A percentile compares a stretch with the other conserved stretches of the same genome.
Evolutionary conservation across 2,888 invertebrate genomes (phyloP).

Genomic region (Phyllotreta striolata): DNA sequence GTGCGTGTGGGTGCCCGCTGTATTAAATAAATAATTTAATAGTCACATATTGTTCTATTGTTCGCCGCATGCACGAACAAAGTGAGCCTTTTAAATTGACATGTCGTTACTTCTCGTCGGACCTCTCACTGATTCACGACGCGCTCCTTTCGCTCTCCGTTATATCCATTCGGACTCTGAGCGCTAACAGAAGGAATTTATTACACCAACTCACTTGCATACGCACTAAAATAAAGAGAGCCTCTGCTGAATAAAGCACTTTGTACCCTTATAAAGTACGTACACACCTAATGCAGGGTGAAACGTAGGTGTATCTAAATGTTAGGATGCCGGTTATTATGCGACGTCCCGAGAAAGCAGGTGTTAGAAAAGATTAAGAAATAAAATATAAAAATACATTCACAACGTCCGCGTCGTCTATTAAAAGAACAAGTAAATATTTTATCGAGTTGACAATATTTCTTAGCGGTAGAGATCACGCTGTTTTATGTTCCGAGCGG

Average conservation of each 20-base stretch:
- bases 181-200: no score
- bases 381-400: slow-evolving; percentile 34
- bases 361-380: slow-evolving; percentile 33
- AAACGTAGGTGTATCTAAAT: no score
- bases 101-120: slow-evolving; percentile 49
- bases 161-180: no score
- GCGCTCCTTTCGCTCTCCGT: neutral
- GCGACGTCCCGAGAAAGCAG: slow-evolving; percentile 29
- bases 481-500: slow-evolving; percentile 35
- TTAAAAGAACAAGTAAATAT: slow-evolving; percentile 37
- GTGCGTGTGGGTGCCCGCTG: slow-evolving; percentile 37
- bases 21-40: slow-evolving; percentile 44
- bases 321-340: no score
- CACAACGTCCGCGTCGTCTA: slow-evolving; percentile 24
- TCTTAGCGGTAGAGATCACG: slow-evolving; percentile 28
- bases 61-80: slow-evolving; percentile 48
- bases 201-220: no score
- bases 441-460: slow-evolving; percentile 38
- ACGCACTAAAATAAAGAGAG: no score
- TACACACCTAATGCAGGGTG: no score
- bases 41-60: slow-evolving; percentile 50
- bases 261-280: no score
- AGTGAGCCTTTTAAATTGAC: slow-evolving; percentile 52
- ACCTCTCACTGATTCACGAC: slow-evolving; percentile 34
- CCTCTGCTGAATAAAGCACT: no score